phyloP scores from a whole-genome alignment of 2,113 vertebrate genomes.

The Periophthalmus modestus region DNA sequence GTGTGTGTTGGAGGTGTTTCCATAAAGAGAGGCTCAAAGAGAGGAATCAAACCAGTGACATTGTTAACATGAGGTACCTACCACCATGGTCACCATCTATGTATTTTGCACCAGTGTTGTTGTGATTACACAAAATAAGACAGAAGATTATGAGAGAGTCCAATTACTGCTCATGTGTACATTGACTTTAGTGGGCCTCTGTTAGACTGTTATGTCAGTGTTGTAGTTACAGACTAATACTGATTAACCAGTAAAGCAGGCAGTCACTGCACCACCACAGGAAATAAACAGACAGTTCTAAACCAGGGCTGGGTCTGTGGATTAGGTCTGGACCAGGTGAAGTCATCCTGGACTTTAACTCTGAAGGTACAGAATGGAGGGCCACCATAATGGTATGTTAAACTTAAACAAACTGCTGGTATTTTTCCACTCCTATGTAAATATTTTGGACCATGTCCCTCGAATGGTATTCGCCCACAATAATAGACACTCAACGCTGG shows the following conservation, averaged over 20 bases:
- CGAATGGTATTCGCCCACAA: constrained; percentile 6
- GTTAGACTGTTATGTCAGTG: constrained; percentile 12
- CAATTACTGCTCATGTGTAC: constrained; percentile 2
- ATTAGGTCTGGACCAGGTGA: constrained; percentile 16
- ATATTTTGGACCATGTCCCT: not conserved
- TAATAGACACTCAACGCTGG: not conserved
- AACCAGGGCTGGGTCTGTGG: not conserved
- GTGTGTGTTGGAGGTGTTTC: not conserved
- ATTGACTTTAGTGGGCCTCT: not conserved
- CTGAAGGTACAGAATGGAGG: constrained; percentile 4
- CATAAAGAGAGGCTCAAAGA: not conserved
- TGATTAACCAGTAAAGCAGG: constrained; percentile 42
- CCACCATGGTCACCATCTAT: not conserved
- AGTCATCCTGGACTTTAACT: constrained; percentile 51
- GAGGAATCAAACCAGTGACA: not conserved
- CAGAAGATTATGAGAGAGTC: not conserved
- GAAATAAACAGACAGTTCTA: constrained; percentile 36
- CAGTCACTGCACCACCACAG: constrained; percentile 32
- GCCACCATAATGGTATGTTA: constrained; percentile 8
- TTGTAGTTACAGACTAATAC: constrained; percentile 29
- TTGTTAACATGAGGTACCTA: not conserved
- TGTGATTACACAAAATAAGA: not conserved
- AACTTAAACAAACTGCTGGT: not conserved
- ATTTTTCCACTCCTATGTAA: constrained; percentile 2
- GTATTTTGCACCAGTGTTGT: not conserved